Evolutionary conservation across 2,113 vertebrate species (phyloP).

Genomic region (Taurulus bubalis): DNA sequence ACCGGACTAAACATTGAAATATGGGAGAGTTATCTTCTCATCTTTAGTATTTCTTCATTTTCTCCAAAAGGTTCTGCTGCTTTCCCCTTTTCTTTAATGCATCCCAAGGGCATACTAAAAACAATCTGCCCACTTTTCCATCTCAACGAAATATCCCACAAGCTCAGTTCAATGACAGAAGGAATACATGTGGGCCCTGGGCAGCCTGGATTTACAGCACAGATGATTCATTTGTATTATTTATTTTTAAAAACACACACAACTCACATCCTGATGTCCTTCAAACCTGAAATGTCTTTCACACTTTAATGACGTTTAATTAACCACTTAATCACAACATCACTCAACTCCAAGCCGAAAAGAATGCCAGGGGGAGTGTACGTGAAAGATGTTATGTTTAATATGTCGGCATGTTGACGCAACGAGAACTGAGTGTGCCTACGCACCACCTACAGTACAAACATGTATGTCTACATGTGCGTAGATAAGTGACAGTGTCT

Average conservation of each 20-base stretch:
- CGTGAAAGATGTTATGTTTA: conserved; percentile 3
- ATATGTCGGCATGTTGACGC: conserved; percentile 7
- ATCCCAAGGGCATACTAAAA: not conserved
- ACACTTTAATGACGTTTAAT: conserved; percentile 41
- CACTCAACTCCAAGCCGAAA: conserved; percentile 9
- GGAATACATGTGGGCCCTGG: not conserved
- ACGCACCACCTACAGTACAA: not conserved
- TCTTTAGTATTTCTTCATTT: not conserved
- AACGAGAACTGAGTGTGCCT: not conserved
- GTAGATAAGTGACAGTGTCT: not conserved
- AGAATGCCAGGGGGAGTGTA: not conserved
- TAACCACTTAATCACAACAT: conserved; percentile 56
- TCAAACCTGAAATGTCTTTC: conserved; percentile 39
- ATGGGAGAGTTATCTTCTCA: not conserved
- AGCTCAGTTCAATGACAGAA: not conserved
- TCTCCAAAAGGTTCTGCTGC: not conserved
- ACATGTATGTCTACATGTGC: not conserved
- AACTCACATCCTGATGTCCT: conserved; percentile 4
- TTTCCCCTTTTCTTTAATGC: not conserved
- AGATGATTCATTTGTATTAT: conserved; percentile 28
- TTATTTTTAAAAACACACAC: not conserved
- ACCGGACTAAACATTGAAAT: not conserved
- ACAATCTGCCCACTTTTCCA: not conserved
- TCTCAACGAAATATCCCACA: not conserved
- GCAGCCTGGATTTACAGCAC: conserved; percentile 8